These are phyloP conservation scores for Salarias fasciatus DNA, from an alignment of 2,797 vertebrate species.

Conservation along the genomic window DNA sequence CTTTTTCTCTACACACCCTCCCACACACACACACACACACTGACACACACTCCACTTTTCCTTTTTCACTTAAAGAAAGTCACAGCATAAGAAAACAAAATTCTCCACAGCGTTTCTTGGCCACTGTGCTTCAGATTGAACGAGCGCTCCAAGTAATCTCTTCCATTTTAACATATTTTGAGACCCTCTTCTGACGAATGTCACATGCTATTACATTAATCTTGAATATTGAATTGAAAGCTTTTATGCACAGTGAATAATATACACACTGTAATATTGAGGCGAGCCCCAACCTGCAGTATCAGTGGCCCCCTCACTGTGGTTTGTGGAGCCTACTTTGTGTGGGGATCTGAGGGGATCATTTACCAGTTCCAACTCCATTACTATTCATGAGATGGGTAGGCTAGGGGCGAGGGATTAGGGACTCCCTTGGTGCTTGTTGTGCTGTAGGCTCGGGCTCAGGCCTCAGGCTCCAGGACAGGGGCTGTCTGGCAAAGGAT, in stretches of 20 bases:
- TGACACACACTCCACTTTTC: constrained; percentile 29
- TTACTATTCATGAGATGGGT: constrained; percentile 88
- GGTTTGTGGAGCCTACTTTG: constrained; percentile 72
- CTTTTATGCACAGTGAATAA: constrained; percentile 74
- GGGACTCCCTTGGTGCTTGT: constrained; percentile 84
- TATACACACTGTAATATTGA: constrained; percentile 71
- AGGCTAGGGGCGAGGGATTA: constrained; percentile 83
- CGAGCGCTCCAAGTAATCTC: constrained; percentile 62
- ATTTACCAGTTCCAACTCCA: constrained; percentile 80
- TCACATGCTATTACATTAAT: constrained; percentile 78
- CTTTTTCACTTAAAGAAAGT: constrained; percentile 64
- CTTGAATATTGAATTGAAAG: constrained; percentile 75
- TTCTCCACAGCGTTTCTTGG: constrained; percentile 56
- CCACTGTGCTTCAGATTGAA: constrained; percentile 41
- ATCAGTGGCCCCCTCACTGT: constrained; percentile 66
- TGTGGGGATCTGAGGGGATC: constrained; percentile 78
- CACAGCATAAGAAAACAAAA: constrained; percentile 58
- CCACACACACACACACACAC: constrained; percentile 16
- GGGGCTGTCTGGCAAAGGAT: constrained; percentile 78
- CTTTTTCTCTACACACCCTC: constrained; percentile 23
- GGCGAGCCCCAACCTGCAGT: constrained; percentile 64
- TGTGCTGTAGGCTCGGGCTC: constrained; percentile 81
- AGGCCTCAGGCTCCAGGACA: constrained; percentile 71
- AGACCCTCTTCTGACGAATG: constrained; percentile 70
- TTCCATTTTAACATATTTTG: constrained; percentile 70